Base-by-base conservation (phyloP, 2,113 vertebrate species). In the Lagopus muta region DNA sequence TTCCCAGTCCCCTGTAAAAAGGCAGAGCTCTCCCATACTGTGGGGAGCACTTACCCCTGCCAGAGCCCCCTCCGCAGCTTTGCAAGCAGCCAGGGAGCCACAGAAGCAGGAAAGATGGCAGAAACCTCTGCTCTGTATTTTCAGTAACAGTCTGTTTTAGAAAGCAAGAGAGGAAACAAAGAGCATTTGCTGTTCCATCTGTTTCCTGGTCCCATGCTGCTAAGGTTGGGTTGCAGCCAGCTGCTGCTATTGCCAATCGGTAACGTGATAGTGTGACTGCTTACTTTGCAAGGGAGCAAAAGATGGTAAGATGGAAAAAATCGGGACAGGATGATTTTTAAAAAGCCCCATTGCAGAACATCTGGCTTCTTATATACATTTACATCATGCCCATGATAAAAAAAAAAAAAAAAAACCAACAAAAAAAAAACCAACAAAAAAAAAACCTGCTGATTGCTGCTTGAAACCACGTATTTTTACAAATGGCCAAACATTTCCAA, bases 151-250 rank as follows among this genome's bases (percentile, higher is more conserved):
- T 88, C 67, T 90, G 79, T 57, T 96, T 95, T 36, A 76, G 58
- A 80, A 88, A 82, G 62, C 47, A 75, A 45, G 74, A 87, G 32
- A 58, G 71, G 79, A 89, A 92, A 85, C 82, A 94, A 90, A 81
- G 64, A 93, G 42, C 94, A 91, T 93, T 96, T 96, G 93, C 92
- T 88, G 55, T 40, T 92, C 89, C 92, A 93, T 96, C 94, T 97
- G 94, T 93, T 94, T 95, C 92, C 2, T 0, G 3, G 4, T 91
- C 89, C 74, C 62, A n/a, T 67, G 82, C 64, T 93, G 86, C 78
- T 85, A 27, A 2, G 27, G 32, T 74, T 95, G 93, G 87, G 72
- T 85, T 81, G 32, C 78, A 82, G 92, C 84, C 96, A 97, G 74
- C 86, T 92, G 89, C 87, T 92, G 87, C 82, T 58, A 14, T 7